Conservation (phyloP, 2,888 invertebrate genomes). For the Hipparchia semele region DNA sequence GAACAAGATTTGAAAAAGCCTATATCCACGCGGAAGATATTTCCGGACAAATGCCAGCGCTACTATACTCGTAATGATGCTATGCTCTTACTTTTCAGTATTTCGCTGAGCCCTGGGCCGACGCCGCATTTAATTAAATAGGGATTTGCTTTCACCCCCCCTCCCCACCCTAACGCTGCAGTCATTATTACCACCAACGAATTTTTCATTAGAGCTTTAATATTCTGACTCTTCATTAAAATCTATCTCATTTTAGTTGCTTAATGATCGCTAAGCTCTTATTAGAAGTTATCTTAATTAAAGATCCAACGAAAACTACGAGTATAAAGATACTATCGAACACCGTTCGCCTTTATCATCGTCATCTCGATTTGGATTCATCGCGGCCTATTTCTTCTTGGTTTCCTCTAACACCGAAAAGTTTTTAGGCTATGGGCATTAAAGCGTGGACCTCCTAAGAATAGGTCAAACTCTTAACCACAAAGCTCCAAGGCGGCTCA, state of each 20-base stretch:
- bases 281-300: background rate
- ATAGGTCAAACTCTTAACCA: too few relatives aligned
- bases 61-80: background rate
- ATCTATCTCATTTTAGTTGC: background rate
- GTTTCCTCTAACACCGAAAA: too few relatives aligned
- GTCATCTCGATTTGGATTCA: too few relatives aligned
- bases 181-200: slow-evolving; percentile 4
- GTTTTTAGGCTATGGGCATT: too few relatives aligned
- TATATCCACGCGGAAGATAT: background rate
- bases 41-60: background rate
- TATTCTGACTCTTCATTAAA: slow-evolving; percentile 10
- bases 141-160: background rate
- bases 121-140: slow-evolving; percentile 10
- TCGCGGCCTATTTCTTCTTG: too few relatives aligned
- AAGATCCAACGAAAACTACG: too few relatives aligned
- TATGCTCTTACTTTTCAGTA: slow-evolving; percentile 5
- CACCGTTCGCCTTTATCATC: too few relatives aligned
- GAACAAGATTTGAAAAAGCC: background rate
- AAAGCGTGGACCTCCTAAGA: too few relatives aligned
- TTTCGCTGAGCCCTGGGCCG: background rate
- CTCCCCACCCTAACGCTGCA: background rate
- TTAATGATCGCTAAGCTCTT: background rate
- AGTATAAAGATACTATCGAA: too few relatives aligned
- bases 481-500: too few relatives aligned
- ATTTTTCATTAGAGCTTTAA: slow-evolving; percentile 6